Evolutionary conservation across 2,888 invertebrate genomes (phyloP).

Genomic region (Temnothorax ravouxi): DNA sequence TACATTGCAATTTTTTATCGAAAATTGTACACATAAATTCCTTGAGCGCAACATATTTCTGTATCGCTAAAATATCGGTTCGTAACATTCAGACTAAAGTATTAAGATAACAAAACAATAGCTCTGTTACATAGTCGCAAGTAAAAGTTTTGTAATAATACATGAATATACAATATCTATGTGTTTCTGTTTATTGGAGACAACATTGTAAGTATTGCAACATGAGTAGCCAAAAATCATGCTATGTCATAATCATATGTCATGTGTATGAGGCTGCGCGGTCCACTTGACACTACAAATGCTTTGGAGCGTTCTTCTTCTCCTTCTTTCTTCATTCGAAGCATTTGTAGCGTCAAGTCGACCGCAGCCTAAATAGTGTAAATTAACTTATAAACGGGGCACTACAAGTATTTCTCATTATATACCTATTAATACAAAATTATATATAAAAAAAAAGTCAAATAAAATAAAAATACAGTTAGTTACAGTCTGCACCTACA

Average conservation of each 20-base stretch:
- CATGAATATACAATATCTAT: slow-evolving; percentile 32
- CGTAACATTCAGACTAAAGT: not conserved
- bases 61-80: not conserved
- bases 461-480: slow-evolving; percentile 19
- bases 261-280: too few species aligned
- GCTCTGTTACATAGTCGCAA: not conserved
- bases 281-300: too few species aligned
- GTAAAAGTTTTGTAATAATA: slow-evolving; percentile 18
- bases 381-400: slow-evolving; percentile 32
- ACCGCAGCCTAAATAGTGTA: too few species aligned
- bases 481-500: not conserved
- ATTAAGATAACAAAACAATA: slow-evolving; percentile 7
- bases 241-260: not conserved
- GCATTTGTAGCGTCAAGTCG: too few species aligned
- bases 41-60: slow-evolving; percentile 7
- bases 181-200: slow-evolving; percentile 20
- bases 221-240: slow-evolving; percentile 8
- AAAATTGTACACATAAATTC: slow-evolving; percentile 4
- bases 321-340: too few species aligned
- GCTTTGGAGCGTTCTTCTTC: too few species aligned
- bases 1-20: slow-evolving; percentile 9
- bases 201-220: slow-evolving; percentile 13
- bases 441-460: slow-evolving; percentile 18
- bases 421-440: slow-evolving; percentile 30
- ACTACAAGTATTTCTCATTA: slow-evolving; percentile 5